Conservation (phyloP, 1,140 invertebrate genomes). For the Lerema accius region DNA sequence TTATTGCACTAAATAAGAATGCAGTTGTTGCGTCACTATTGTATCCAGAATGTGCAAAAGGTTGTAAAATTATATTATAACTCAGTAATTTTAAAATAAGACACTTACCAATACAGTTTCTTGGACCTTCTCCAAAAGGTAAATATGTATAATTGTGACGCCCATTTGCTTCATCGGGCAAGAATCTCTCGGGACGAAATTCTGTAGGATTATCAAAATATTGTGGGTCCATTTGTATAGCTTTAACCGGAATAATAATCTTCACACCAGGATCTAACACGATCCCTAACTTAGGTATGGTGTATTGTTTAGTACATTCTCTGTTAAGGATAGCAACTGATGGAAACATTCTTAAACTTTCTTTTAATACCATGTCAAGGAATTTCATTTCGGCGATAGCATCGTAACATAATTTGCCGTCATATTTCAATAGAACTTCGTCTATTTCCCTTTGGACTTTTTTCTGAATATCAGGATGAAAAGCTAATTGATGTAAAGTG, state of each 20-base stretch:
- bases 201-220: slow-evolving; percentile 9
- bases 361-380: slow-evolving; percentile 14
- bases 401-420: slow-evolving; percentile 23
- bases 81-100: too few relatives aligned
- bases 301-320: slow-evolving; percentile 11
- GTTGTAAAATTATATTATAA: too few relatives aligned
- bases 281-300: slow-evolving; percentile 10
- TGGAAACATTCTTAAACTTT: slow-evolving; percentile 7
- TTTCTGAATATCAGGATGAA: slow-evolving; percentile 8
- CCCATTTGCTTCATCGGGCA: background rate
- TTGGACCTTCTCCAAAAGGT: slow-evolving; percentile 15
- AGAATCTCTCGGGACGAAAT: slow-evolving; percentile 15
- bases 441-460: slow-evolving; percentile 15
- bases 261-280: slow-evolving; percentile 19
- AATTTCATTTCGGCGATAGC: slow-evolving; percentile 17
- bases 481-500: slow-evolving; percentile 21
- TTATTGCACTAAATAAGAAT: too few relatives aligned
- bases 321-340: slow-evolving; percentile 8
- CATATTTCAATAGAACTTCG: slow-evolving; percentile 12
- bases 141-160: slow-evolving; percentile 5
- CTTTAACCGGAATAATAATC: slow-evolving; percentile 11
- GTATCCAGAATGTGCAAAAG: too few relatives aligned
- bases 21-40: too few relatives aligned
- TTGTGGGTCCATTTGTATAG: slow-evolving; percentile 16
- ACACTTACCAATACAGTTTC: slow-evolving; percentile 38